phyloP scores from a whole-genome alignment of 2,113 vertebrate species.

The Atractosteus spatula region DNA sequence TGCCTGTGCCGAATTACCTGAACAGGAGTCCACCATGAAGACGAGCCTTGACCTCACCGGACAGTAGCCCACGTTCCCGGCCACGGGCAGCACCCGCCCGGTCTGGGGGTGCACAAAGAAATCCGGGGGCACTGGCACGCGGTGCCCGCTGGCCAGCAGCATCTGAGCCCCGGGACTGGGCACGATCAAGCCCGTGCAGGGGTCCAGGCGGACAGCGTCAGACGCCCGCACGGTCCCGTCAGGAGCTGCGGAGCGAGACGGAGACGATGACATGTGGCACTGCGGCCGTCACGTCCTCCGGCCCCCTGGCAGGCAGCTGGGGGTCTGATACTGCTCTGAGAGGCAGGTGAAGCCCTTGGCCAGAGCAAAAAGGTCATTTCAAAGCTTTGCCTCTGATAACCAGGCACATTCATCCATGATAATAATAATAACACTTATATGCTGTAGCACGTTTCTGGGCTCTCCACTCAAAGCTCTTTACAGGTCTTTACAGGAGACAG shows the following conservation, averaged over 20 bases:
- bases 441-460: too few species aligned
- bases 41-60: slow-evolving; percentile 63
- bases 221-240: slow-evolving; percentile 45
- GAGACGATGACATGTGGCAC: not conserved
- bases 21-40: slow-evolving; percentile 57
- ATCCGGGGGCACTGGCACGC: slow-evolving; percentile 61
- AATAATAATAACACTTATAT: too few species aligned
- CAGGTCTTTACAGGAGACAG: too few species aligned
- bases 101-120: slow-evolving; percentile 80
- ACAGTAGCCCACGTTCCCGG: slow-evolving; percentile 77
- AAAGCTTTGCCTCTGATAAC: too few species aligned
- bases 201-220: slow-evolving; percentile 50
- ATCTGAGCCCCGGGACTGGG: slow-evolving; percentile 62
- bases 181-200: slow-evolving; percentile 63
- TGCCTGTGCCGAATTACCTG: slow-evolving; percentile 39
- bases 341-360: too few species aligned
- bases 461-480: too few species aligned
- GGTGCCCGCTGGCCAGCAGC: slow-evolving; percentile 64
- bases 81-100: slow-evolving; percentile 67
- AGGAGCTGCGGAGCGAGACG: slow-evolving; percentile 42
- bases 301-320: too few species aligned
- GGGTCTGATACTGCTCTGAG: too few species aligned
- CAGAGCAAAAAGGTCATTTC: too few species aligned
- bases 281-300: too few species aligned
- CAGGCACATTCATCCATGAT: too few species aligned